These are phyloP conservation scores for Marcusenius ussheri DNA, from an alignment of 2,113 vertebrate species.

Conservation along the genomic window DNA sequence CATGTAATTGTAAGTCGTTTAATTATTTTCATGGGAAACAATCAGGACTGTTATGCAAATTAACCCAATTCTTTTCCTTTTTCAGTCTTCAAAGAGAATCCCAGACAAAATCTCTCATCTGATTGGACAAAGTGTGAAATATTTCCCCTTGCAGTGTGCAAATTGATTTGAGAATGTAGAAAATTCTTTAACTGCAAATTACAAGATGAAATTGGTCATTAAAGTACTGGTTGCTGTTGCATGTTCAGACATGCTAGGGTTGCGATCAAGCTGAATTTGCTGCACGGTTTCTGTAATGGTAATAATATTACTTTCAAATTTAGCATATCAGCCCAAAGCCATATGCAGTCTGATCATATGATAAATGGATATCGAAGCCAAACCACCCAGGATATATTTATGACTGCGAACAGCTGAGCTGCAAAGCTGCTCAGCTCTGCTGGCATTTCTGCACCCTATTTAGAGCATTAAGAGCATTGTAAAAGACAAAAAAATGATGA, in stretches of 20 bases:
- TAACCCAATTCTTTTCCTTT: background rate
- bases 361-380: background rate
- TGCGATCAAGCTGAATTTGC: background rate
- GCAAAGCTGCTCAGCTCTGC: background rate
- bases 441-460: background rate
- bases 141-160: background rate
- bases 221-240: background rate
- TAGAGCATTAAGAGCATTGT: background rate
- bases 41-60: background rate
- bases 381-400: background rate
- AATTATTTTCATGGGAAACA: background rate
- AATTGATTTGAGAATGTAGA: background rate
- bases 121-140: background rate
- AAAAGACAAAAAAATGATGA: background rate
- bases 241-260: background rate
- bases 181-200: background rate
- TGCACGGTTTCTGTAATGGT: background rate
- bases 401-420: background rate
- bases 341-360: background rate
- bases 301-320: background rate
- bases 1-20: background rate
- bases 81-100: background rate
- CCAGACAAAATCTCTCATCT: background rate
- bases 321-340: background rate
- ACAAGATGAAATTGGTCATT: background rate